Evolutionary conservation across 2,888 invertebrate species (phyloP).

Genomic region (Leptinotarsa rubiginosa): DNA sequence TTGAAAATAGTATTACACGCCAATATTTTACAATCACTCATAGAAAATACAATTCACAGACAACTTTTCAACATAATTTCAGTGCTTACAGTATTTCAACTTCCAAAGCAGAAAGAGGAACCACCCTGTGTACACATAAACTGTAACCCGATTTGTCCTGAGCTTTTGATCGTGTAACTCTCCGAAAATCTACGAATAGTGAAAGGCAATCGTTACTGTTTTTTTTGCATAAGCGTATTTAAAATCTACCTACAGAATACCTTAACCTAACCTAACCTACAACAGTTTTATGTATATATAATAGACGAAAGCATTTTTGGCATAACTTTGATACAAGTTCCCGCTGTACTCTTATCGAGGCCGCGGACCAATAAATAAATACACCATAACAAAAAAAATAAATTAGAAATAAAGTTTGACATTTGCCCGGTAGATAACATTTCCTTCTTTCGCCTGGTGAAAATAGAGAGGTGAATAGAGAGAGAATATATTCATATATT

Average conservation of each 20-base stretch:
- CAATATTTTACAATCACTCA: no score
- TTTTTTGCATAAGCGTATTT: slow-evolving; percentile 32
- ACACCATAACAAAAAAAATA: slow-evolving; percentile 51
- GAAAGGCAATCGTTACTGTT: slow-evolving; percentile 47
- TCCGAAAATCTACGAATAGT: slow-evolving; percentile 10
- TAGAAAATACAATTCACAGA: not conserved
- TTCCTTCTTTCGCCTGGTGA: slow-evolving; percentile 29
- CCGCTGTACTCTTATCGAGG: slow-evolving; percentile 15
- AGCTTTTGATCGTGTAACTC: slow-evolving; percentile 36
- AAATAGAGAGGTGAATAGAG: slow-evolving; percentile 50
- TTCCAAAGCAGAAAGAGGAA: not conserved
- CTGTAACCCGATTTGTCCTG: slow-evolving; percentile 36
- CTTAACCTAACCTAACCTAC: slow-evolving; percentile 31
- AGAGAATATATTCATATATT: slow-evolving; percentile 44
- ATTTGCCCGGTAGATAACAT: slow-evolving; percentile 21
- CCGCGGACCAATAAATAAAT: slow-evolving; percentile 49
- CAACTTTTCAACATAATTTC: not conserved
- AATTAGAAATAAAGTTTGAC: slow-evolving; percentile 48
- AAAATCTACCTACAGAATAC: slow-evolving; percentile 20
- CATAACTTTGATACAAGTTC: slow-evolving; percentile 52
- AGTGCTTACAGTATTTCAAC: not conserved
- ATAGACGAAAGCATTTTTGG: slow-evolving; percentile 54
- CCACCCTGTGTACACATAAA: slow-evolving; percentile 22
- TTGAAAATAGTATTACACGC: no score
- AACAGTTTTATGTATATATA: slow-evolving; percentile 10